Percentiles rank a stretch among this genome's conserved stretches.
phyloP scores from a whole-genome alignment of 2,888 invertebrate species.

The Lypha dubia region DNA sequence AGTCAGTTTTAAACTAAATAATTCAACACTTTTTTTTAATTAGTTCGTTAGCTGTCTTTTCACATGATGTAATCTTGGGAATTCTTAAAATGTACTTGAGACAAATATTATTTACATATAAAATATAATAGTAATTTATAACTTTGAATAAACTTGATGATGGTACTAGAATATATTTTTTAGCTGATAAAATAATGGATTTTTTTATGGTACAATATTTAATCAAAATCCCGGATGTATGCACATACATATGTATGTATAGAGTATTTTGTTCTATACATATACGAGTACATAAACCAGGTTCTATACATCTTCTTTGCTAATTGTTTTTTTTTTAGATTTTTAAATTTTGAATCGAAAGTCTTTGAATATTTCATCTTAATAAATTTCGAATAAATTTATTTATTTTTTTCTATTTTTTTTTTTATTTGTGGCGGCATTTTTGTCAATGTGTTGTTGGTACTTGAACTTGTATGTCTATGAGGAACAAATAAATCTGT shows the following conservation, averaged over 20 bases:
- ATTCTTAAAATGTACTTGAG: conserved; percentile 26
- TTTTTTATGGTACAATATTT: conserved; percentile 20
- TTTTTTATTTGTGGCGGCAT: conserved; percentile 44
- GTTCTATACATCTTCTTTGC: neutral
- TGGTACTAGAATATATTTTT: conserved; percentile 15
- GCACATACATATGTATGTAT: conserved; percentile 12
- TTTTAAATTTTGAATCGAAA: conserved; percentile 1
- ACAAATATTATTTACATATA: conserved; percentile 17
- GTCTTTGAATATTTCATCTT: conserved; percentile 24
- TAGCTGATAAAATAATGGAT: neutral
- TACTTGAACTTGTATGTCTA: conserved; percentile 56
- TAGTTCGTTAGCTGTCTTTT: conserved; percentile 21
- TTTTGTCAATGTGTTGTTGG: conserved; percentile 42
- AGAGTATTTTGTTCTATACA: no score
- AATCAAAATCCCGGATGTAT: conserved; percentile 35
- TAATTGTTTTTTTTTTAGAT: neutral
- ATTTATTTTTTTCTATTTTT: conserved; percentile 26
- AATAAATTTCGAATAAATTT: conserved; percentile 39
- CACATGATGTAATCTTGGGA: conserved; percentile 48
- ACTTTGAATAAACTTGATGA: conserved; percentile 1
- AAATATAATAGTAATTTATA: neutral
- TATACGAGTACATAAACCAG: conserved; percentile 7
- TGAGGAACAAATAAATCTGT: conserved; percentile 53
- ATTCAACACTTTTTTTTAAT: conserved; percentile 36
- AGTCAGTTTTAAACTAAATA: conserved; percentile 47